phyloP scores from a whole-genome alignment of 2,113 vertebrate genomes.

The Coptodon rendalli region DNA sequence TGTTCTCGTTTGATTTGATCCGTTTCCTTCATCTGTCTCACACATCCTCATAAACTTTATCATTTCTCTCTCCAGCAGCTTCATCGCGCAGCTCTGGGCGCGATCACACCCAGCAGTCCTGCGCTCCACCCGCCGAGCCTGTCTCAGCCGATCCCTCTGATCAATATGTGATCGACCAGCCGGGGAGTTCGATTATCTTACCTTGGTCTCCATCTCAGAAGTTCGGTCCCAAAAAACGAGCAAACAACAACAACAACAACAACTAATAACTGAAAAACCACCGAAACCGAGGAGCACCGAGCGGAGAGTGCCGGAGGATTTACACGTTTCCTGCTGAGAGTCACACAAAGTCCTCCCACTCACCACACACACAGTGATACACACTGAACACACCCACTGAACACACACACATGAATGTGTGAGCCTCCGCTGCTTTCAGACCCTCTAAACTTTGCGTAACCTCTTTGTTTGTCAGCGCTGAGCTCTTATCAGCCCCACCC shows the following conservation, averaged over 20 bases:
- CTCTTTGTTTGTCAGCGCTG: neutral
- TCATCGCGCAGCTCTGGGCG: neutral
- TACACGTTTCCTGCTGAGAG: neutral
- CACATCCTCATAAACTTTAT: too few relatives aligned
- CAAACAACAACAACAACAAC: fast-evolving
- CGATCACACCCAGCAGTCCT: neutral
- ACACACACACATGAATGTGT: neutral
- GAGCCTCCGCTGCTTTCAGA: neutral
- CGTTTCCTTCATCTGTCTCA: neutral
- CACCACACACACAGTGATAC: neutral
- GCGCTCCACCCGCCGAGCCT: neutral
- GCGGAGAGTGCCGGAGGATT: neutral
- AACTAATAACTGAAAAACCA: neutral
- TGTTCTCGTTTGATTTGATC: neutral
- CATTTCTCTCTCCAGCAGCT: neutral
- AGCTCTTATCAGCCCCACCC: neutral
- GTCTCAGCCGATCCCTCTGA: neutral
- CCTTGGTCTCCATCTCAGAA: constrained; percentile 22
- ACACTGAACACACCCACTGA: neutral
- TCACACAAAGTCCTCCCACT: constrained; percentile 3
- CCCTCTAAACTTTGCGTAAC: neutral
- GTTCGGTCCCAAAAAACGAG: neutral
- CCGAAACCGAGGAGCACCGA: neutral
- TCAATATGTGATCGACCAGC: neutral
- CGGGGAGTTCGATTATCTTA: neutral